Percentiles rank a stretch among this genome's conserved stretches.
phyloP scores from a whole-genome alignment of 2,797 vertebrate genomes.

The Xenops minutus region DNA sequence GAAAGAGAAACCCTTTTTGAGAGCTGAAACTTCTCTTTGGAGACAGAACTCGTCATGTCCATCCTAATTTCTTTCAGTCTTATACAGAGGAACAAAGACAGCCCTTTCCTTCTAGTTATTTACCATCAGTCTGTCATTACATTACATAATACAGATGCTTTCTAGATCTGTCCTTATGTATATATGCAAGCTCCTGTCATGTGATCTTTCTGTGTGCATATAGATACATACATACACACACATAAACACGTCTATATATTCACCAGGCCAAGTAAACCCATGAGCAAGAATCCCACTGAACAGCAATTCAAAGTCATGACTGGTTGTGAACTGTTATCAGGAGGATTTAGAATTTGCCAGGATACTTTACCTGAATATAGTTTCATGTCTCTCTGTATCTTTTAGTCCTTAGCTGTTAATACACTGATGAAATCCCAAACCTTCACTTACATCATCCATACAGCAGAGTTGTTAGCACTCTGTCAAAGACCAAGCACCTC shows the following conservation, averaged over 20 bases:
- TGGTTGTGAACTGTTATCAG: background rate
- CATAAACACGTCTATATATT: background rate
- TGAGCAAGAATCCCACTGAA: background rate
- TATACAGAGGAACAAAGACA: background rate
- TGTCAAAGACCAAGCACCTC: background rate
- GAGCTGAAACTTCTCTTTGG: conserved; percentile 3
- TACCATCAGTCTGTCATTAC: background rate
- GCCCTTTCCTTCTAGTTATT: background rate
- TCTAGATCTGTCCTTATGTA: background rate
- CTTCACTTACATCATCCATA: too few species aligned
- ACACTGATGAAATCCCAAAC: background rate
- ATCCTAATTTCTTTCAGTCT: background rate
- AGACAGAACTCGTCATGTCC: background rate
- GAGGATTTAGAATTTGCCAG: background rate
- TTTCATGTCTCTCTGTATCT: background rate
- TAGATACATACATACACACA: fast-evolving
- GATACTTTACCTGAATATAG: background rate
- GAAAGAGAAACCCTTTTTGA: conserved; percentile 18
- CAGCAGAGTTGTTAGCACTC: background rate
- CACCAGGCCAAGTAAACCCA: background rate
- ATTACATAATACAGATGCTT: background rate
- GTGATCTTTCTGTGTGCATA: background rate
- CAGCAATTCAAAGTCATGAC: background rate
- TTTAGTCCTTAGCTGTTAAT: background rate
- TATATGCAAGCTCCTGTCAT: background rate